Conservation (phyloP, 2,888 invertebrate genomes). For the Nipponacmea schrenckii region DNA sequence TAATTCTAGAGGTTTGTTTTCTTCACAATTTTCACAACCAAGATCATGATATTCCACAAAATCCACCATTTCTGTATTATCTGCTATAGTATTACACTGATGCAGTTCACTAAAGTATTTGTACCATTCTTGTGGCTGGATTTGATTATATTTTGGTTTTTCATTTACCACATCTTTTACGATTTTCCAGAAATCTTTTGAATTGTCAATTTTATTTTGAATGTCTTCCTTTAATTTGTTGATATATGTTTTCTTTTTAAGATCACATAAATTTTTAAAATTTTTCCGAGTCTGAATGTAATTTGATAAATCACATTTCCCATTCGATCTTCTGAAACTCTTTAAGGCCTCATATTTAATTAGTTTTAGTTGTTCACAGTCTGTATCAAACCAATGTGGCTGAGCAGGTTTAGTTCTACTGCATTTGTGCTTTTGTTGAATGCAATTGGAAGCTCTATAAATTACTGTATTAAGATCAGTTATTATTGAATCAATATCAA, state of each 20-base stretch:
- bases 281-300: background rate
- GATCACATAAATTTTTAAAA: background rate
- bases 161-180: too few species aligned
- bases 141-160: too few species aligned
- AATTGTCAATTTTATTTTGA: background rate
- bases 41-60: too few species aligned
- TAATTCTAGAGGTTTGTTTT: too few species aligned
- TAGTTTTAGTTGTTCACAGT: background rate
- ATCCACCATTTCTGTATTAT: too few species aligned
- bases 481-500: background rate
- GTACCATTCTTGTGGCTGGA: too few species aligned
- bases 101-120: too few species aligned
- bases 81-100: too few species aligned
- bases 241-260: background rate
- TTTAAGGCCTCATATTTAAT: background rate
- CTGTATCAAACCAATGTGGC: background rate
- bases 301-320: background rate
- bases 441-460: background rate
- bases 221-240: background rate
- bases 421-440: background rate
- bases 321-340: background rate
- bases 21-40: too few species aligned
- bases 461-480: background rate
- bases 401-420: background rate
- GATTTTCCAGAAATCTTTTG: too few species aligned